Evolutionary conservation across 2,113 vertebrate species (phyloP).

Genomic region (Sinocyclocheilus rhinocerous): DNA sequence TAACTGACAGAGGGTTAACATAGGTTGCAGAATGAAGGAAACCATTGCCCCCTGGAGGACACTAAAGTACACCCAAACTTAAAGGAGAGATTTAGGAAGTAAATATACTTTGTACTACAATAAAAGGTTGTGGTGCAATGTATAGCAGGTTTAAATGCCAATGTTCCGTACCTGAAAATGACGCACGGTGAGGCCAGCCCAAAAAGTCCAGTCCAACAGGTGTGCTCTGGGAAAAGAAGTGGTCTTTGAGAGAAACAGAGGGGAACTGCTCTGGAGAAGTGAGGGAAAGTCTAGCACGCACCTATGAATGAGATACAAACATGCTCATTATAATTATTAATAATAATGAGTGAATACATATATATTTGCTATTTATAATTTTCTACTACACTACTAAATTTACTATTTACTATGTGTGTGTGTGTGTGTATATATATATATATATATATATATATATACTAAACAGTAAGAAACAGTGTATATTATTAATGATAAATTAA

Average conservation of each 20-base stretch:
- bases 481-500: no score
- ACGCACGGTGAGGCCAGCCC: constrained; percentile 66
- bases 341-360: no score
- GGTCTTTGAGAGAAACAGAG: constrained; percentile 68
- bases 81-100: constrained; percentile 6
- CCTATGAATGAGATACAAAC: constrained; percentile 58
- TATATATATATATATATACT: no score
- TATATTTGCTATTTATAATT: no score
- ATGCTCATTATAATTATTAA: no score
- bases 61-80: not conserved
- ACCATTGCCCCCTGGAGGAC: constrained; percentile 42
- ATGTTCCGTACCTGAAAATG: constrained; percentile 67
- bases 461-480: no score
- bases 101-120: not conserved
- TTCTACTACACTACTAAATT: no score
- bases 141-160: not conserved
- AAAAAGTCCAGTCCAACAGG: constrained; percentile 74
- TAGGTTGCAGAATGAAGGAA: constrained; percentile 4
- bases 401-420: no score
- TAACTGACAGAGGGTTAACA: constrained; percentile 20
- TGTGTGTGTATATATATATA: no score
- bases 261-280: constrained; percentile 66
- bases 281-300: constrained; percentile 61
- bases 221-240: constrained; percentile 79
- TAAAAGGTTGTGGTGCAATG: not conserved